phyloP scores from a whole-genome alignment of 2,888 invertebrate genomes.

The Spicauda simplicius region DNA sequence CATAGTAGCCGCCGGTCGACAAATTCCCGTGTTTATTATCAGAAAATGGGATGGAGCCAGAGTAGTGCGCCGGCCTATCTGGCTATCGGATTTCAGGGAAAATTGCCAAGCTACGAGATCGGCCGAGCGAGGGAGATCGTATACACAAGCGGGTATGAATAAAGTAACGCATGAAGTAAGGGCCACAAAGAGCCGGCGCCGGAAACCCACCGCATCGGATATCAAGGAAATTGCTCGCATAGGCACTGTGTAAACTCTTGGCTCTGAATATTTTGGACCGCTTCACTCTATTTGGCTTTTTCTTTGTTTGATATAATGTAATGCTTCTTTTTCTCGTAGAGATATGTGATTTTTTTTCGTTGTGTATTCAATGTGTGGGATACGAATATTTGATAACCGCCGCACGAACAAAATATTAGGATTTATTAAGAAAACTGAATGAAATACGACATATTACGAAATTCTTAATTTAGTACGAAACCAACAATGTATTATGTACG shows the following conservation, averaged over 20 bases:
- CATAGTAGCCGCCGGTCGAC: constrained; percentile 18
- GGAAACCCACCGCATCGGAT: constrained; percentile 24
- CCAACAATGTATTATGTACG: no score
- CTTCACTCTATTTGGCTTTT: constrained; percentile 22
- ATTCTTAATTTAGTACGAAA: no score
- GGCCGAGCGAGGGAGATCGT: constrained; percentile 27
- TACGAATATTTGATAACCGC: no score
- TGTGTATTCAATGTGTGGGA: no score
- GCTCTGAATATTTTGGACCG: constrained; percentile 25
- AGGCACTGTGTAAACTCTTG: constrained; percentile 28
- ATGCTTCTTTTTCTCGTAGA: neutral
- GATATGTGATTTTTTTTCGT: no score
- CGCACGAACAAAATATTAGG: no score
- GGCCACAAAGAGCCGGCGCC: constrained; percentile 20
- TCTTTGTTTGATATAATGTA: constrained; percentile 6
- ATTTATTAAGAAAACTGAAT: no score
- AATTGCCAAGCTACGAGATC: constrained; percentile 27
- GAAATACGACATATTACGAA: no score
- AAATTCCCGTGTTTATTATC: constrained; percentile 34
- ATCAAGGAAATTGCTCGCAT: constrained; percentile 34
- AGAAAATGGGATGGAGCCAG: constrained; percentile 27
- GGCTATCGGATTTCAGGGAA: constrained; percentile 32
- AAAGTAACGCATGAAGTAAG: constrained; percentile 33
- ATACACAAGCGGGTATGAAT: constrained; percentile 31
- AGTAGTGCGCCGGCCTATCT: constrained; percentile 19